These are phyloP conservation scores for Ammodytes dubius DNA, from an alignment of 2,113 vertebrate genomes.

Conservation along the genomic window DNA sequence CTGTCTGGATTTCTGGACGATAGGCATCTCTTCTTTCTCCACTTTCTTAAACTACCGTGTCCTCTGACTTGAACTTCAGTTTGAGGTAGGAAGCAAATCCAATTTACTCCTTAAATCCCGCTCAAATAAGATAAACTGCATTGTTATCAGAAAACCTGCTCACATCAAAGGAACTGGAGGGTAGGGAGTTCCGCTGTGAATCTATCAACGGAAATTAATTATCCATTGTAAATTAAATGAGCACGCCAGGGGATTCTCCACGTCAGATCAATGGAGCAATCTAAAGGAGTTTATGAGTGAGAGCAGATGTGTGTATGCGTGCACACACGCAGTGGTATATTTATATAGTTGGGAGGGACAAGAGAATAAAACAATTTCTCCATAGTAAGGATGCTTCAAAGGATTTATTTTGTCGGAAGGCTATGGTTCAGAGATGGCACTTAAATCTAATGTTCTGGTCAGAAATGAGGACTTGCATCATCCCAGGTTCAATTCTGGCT, in stretches of 20 bases:
- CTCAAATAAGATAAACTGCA: slow-evolving; percentile 71
- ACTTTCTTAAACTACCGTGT: slow-evolving; percentile 14
- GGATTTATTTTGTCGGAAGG: slow-evolving; percentile 8
- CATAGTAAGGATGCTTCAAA: not conserved
- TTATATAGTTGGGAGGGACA: slow-evolving; percentile 34
- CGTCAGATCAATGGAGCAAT: slow-evolving; percentile 74
- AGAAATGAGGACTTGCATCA: not conserved
- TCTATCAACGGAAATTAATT: slow-evolving; percentile 80
- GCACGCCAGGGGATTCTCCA: slow-evolving; percentile 69
- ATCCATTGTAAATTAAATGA: slow-evolving; percentile 78
- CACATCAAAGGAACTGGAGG: slow-evolving; percentile 61
- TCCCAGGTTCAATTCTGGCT: not conserved
- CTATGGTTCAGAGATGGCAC: not conserved
- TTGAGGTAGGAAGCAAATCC: slow-evolving; percentile 65
- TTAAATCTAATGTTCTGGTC: not conserved
- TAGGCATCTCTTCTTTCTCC: not conserved
- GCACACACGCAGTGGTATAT: slow-evolving; percentile 1
- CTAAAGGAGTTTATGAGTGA: slow-evolving; percentile 67
- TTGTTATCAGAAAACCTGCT: slow-evolving; percentile 74
- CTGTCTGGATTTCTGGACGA: too few relatives aligned
- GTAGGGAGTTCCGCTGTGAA: slow-evolving; percentile 69
- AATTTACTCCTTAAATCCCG: slow-evolving; percentile 68
- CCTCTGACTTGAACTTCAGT: slow-evolving; percentile 44
- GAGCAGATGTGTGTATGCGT: slow-evolving; percentile 34
- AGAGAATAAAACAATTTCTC: not conserved